Percentiles rank a stretch among this genome's conserved stretches.
Conservation (phyloP, 1,140 invertebrate species). For the Sweltsa coloradensis region DNA sequence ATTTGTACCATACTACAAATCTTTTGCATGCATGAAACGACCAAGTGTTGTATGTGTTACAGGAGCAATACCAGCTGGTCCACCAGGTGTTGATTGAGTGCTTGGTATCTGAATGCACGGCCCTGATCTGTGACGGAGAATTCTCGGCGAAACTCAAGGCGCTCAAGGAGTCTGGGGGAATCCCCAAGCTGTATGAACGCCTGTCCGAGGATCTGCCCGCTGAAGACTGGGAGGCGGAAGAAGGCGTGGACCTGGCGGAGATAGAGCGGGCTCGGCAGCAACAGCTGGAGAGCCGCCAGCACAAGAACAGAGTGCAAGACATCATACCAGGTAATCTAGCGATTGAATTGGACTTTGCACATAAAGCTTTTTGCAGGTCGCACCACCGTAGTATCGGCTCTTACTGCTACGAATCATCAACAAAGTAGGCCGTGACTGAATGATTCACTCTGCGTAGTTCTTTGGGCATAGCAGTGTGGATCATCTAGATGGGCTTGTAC, state of each 20-base stretch:
- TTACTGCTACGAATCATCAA: no score
- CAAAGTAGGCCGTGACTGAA: no score
- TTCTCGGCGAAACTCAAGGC: conserved; percentile 10
- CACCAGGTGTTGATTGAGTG: conserved; percentile 25
- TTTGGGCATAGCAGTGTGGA: no score
- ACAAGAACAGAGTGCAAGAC: conserved; percentile 8
- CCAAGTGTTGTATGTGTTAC: conserved; percentile 7
- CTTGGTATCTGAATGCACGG: conserved; percentile 18
- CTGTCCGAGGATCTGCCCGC: background rate
- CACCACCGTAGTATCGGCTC: no score
- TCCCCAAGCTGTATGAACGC: background rate
- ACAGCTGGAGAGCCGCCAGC: background rate
- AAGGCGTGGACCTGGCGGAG: background rate
- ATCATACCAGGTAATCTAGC: conserved; percentile 8
- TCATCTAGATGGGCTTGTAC: no score
- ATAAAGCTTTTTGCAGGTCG: no score
- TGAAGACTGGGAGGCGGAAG: background rate
- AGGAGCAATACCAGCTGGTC: conserved; percentile 25
- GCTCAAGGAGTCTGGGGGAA: background rate
- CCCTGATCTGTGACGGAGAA: conserved; percentile 19
- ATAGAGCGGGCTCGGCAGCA: no score
- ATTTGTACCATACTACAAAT: background rate
- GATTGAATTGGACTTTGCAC: no score
- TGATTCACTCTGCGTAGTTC: no score
- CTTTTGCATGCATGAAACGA: no score